Evolutionary conservation across 2,797 vertebrate species (phyloP).

Genomic region (Rhabdophis nuchalis): DNA sequence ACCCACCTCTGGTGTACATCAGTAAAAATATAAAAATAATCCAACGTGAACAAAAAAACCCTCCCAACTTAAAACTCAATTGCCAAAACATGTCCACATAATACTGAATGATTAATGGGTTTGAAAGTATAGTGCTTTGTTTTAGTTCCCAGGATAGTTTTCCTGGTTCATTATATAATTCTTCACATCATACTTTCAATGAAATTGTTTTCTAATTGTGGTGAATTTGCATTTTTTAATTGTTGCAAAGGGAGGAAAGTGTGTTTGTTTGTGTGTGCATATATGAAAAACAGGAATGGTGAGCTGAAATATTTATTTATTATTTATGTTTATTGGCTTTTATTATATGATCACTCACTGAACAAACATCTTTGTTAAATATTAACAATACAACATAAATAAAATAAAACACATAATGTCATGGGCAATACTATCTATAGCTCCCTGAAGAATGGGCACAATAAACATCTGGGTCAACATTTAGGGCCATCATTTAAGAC

Average conservation of each 20-base stretch:
- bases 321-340: not conserved
- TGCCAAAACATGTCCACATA: not conserved
- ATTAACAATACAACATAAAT: not conserved
- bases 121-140: conserved; percentile 13
- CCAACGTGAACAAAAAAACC: not conserved
- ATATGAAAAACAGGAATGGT: not conserved
- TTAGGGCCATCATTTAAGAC: not conserved
- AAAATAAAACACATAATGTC: not conserved
- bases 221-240: conserved; percentile 3
- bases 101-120: not conserved
- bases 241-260: not conserved
- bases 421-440: not conserved
- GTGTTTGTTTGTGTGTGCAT: not conserved
- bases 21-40: not conserved
- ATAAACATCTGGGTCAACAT: not conserved
- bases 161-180: not conserved
- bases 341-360: not conserved
- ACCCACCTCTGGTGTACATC: not conserved
- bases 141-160: not conserved
- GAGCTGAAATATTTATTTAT: not conserved
- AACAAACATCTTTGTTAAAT: not conserved
- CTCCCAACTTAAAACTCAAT: not conserved
- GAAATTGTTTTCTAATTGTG: not conserved
- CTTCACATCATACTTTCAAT: not conserved
- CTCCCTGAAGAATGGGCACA: not conserved